Base-by-base conservation (phyloP, 2,888 invertebrate species). In the Eilema sororculum region DNA sequence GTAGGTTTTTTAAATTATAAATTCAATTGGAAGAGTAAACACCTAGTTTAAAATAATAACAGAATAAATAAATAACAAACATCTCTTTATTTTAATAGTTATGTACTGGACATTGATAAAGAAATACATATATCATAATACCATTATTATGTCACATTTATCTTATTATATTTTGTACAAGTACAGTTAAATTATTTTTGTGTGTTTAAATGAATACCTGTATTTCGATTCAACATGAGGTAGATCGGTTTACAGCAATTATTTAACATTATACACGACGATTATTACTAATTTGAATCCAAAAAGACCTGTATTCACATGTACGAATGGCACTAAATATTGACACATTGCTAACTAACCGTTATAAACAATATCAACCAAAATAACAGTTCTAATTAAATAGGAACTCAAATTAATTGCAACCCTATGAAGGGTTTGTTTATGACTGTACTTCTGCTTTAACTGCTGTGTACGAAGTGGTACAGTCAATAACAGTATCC, bases 381-480 rank as follows among this genome's bases (percentile, higher is more conserved):
- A 90, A 89, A 90, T 87, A 91, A 91, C 84, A 87, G 72, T 78
- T 84, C 79, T 85, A 86, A 87, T 88, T 86, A 90, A 94, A 93
- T 95, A 95, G 95, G 95, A 95, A 95, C 95, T 95, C 84, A 94
- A 90, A 90, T 88, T 78, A 81, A 94, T 95, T 95, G 94, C 94
- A 88, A 85, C 86, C 81, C 77, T 79, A 77, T 78, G 69, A 60
- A 67, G 63, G 66, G n/a, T 71, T 61, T 63, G 61, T 60, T 62
- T 64, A 70, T 66, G 67, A 73, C 63, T 72, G 67, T 74, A 65
- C n/a, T 52, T 67, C 70, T 68, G 61, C 33, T 22, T 57, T 63
- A 16, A 24, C 12, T 57, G 13, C 10, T 24, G 2, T 5, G 12
- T 58, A 58, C 25, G 25, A 28, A 8, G 20, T 28, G n/a, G 64